Evolutionary conservation across 2,888 invertebrate species (phyloP).

Genomic region (Cylloceria caligata): DNA sequence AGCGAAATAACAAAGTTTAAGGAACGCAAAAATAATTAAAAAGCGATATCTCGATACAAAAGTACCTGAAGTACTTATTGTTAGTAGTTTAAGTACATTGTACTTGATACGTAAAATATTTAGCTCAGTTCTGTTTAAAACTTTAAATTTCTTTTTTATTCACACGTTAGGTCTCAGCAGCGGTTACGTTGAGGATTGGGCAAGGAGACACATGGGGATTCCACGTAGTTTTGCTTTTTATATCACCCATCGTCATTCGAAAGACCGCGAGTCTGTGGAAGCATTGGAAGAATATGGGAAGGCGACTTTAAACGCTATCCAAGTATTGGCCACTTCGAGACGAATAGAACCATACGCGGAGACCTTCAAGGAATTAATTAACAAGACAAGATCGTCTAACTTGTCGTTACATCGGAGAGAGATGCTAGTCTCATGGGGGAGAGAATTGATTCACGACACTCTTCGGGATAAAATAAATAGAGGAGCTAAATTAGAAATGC

Average conservation of each 20-base stretch:
- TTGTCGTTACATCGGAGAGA: neutral
- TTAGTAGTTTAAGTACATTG: too few relatives aligned
- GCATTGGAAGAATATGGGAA: constrained; percentile 50
- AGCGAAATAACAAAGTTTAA: too few relatives aligned
- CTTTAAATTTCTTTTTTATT: neutral
- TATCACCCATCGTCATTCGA: constrained; percentile 9
- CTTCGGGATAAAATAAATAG: constrained; percentile 56
- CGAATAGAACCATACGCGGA: constrained; percentile 49
- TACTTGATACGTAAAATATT: too few relatives aligned
- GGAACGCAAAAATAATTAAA: too few relatives aligned
- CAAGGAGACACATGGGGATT: constrained; percentile 59
- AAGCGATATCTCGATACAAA: too few relatives aligned
- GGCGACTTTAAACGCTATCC: constrained; percentile 47
- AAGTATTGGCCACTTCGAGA: constrained; percentile 54
- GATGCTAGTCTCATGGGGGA: constrained; percentile 52
- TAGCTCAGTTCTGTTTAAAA: too few relatives aligned
- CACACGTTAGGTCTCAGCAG: constrained; percentile 54
- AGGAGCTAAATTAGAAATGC: constrained; percentile 59
- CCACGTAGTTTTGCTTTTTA: constrained; percentile 61
- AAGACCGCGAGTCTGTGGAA: neutral
- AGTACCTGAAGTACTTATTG: too few relatives aligned
- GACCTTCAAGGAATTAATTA: constrained; percentile 57
- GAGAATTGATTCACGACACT: constrained; percentile 49
- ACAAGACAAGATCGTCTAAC: constrained; percentile 6
- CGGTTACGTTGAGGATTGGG: constrained; percentile 63